Evolutionary conservation across 2,888 invertebrate genomes (phyloP), one percentile per base, ranked within the genome.

Genomic region (Glaucopsyche alexis): DNA sequence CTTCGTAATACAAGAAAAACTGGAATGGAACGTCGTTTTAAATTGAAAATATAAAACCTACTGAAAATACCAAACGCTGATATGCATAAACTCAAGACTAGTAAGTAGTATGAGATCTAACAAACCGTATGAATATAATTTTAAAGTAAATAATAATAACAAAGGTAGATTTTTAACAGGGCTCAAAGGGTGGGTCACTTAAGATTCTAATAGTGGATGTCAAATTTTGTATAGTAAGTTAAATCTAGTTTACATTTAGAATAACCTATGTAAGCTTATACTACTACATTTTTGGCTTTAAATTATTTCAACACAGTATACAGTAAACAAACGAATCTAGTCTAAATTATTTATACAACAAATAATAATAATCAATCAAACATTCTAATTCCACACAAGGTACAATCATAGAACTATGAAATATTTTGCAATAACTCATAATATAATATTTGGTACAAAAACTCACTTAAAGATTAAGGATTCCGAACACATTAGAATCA

Each of bases 201-300:
- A 16, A 60, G 19, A 19, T 60, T 38, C 13, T 38, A 11, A 60
- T 29, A 29, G 29, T 29, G 60, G 14, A 38, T 60, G 7, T 38
- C 29, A 60, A 60, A 60, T 60, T 60, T 60, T 60, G 7, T 60
- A 38, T 60, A 38, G 5, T 55, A 55, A 55, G 55, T 38, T 60
- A 38, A 60, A 60, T 60, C 47, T 69, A 69, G 47, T 49, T 45
- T 69, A 69, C 42, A 45, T 16, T 67, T 67, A 67, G 16, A 69
- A 60, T 60, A 69, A 69, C 49, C 13, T 69, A 69, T 11, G 8
- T 69, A 69, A 47, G 47, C 47, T 69, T 47, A 69, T 49, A 49
- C 19, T 11, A 67, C 13, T 69, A 49, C 49, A 14, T 49, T 8
- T 42, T 69, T 69, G 47, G 69, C 16, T 67, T 16, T 19, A 67